These are phyloP conservation scores for Hypercompe scribonia DNA, from an alignment of 2,888 invertebrate species.

Conservation along the genomic window DNA sequence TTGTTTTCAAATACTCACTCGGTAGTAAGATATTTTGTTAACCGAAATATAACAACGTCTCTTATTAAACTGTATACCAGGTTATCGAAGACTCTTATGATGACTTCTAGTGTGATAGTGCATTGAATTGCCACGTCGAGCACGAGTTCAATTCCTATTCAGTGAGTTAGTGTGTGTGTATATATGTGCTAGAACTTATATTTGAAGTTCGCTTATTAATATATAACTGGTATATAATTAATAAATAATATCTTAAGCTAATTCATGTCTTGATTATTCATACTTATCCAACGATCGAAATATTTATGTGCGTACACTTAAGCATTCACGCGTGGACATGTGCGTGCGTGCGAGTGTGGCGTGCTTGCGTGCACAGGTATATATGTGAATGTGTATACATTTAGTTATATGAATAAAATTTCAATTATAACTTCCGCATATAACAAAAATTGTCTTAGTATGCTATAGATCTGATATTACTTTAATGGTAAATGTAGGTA, in stretches of 20 bases:
- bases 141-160: no score
- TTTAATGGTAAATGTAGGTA: no score
- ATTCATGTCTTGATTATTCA: not conserved
- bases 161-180: no score
- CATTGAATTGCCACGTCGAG: no score
- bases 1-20: not conserved
- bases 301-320: no score
- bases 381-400: not conserved
- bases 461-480: no score
- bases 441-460: not conserved
- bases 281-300: no score
- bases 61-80: not conserved
- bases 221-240: no score
- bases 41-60: not conserved
- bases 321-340: not conserved
- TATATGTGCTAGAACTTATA: no score
- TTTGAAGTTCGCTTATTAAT: no score
- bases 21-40: not conserved
- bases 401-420: no score
- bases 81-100: no score
- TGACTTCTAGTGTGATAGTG: not conserved
- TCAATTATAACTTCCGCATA: not conserved
- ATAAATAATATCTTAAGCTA: not conserved
- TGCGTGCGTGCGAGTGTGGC: not conserved
- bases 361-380: not conserved